phyloP scores from a whole-genome alignment of 2,113 vertebrate genomes.

The Psittacara wagleri region DNA sequence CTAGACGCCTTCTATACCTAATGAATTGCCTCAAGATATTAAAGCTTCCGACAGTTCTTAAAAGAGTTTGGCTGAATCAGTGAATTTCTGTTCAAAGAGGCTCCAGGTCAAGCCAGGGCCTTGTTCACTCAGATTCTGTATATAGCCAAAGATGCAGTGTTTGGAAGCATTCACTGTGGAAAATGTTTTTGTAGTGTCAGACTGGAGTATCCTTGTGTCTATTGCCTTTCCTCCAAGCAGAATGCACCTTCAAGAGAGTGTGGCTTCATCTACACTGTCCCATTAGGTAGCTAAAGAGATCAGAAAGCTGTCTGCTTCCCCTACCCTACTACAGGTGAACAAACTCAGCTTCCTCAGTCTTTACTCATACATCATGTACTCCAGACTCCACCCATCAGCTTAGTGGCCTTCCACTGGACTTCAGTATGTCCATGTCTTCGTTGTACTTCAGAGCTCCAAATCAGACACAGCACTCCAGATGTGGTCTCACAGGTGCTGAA shows the following conservation, averaged over 20 bases:
- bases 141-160: neutral
- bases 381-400: neutral
- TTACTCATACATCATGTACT: neutral
- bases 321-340: neutral
- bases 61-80: neutral
- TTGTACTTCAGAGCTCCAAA: neutral
- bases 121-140: neutral
- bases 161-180: neutral
- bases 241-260: neutral
- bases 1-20: neutral
- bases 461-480: neutral
- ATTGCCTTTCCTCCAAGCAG: neutral
- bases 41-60: neutral
- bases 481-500: neutral
- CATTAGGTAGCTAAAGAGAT: neutral
- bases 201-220: neutral
- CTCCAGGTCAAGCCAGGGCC: neutral
- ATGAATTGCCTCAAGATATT: neutral
- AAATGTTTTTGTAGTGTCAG: neutral
- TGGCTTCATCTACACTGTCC: neutral
- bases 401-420: neutral
- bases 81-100: neutral
- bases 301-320: neutral
- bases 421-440: neutral
- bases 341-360: neutral